Conservation (phyloP, 2,888 invertebrate species). For the Camptogramma bilineatum region DNA sequence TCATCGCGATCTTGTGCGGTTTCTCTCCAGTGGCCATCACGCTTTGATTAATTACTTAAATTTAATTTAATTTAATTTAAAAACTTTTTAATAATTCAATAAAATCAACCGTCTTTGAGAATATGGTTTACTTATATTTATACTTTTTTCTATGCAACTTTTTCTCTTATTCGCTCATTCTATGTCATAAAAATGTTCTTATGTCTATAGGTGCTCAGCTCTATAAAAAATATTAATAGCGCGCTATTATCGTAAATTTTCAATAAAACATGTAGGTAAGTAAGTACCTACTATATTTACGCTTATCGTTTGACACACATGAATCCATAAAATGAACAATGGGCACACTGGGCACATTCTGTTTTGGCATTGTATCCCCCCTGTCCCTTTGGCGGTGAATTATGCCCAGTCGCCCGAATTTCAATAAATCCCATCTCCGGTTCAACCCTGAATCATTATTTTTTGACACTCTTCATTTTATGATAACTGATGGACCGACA, state of each 20-base stretch:
- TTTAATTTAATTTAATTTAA: too few relatives aligned
- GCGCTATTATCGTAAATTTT: constrained; percentile 1
- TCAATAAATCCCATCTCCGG: constrained; percentile 39
- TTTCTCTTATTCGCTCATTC: not conserved
- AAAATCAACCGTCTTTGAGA: too few relatives aligned
- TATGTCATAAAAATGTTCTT: not conserved
- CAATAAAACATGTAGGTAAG: not conserved
- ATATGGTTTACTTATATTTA: too few relatives aligned
- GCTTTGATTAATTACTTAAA: too few relatives aligned
- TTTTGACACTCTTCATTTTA: constrained; percentile 13
- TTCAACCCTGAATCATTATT: constrained; percentile 29
- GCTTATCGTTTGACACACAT: constrained; percentile 18
- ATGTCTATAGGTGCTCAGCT: not conserved
- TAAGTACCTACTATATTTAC: not conserved
- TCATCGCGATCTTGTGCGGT: too few relatives aligned
- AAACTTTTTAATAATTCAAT: too few relatives aligned
- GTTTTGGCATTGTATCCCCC: constrained; percentile 36
- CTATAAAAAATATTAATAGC: not conserved
- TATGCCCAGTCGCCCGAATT: constrained; percentile 33
- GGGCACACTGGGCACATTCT: constrained; percentile 36
- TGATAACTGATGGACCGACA: not conserved
- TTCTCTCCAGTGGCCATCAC: too few relatives aligned
- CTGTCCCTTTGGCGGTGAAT: constrained; percentile 33
- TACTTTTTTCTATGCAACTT: too few relatives aligned
- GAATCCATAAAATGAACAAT: constrained; percentile 38